Base-by-base conservation (phyloP, 2,113 vertebrate genomes). In the Micronisus gabar region DNA sequence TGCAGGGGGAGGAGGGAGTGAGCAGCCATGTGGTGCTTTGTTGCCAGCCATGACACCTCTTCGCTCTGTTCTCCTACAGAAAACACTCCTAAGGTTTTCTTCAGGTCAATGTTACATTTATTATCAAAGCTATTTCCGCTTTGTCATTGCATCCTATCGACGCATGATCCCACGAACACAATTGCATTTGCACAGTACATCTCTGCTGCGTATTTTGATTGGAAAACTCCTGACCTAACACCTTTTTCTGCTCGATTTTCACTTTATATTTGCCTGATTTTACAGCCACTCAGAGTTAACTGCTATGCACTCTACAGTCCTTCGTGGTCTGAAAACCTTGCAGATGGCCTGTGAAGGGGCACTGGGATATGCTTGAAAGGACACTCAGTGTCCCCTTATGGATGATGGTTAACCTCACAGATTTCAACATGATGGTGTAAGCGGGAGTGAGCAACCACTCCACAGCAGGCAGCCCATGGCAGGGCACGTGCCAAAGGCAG, bases 401-500 rank as follows among this genome's bases (percentile, higher is more conserved):
- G 65, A 17, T 5, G 16, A 53, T 20, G 38, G 21, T 79, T 79
- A 45, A 91, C 26, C 36, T 67, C 79, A 79, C 32, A 67, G 23
- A 63, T 81, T 84, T 87, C 19, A 13, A 61, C 2, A 0, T 38
- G 56, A 27, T 88, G 66, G 56, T 72, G 62, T 48, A 67, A 79
- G 73, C 62, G 7, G 59, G 63, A 65, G 25, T 48, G 68, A 95
- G 61, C 70, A 90, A 50, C 17, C 19, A n/a, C 13, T 12, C 45
- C 1, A 2, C 66, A 79, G 47, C 55, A 48, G 2, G 1, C 27
- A 58, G 52, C 20, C 59, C 4, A 1, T 30, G 40, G 27, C 32
- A 2, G 0, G 53, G 15, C 86, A 88, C 1, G 1, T 75, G 59
- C 26, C 1, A 1, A 52, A 43, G 30, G 27, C 55, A 68, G 27